Conservation (phyloP, 2,797 vertebrate species). For the Pteronotus mesoamericanus region DNA sequence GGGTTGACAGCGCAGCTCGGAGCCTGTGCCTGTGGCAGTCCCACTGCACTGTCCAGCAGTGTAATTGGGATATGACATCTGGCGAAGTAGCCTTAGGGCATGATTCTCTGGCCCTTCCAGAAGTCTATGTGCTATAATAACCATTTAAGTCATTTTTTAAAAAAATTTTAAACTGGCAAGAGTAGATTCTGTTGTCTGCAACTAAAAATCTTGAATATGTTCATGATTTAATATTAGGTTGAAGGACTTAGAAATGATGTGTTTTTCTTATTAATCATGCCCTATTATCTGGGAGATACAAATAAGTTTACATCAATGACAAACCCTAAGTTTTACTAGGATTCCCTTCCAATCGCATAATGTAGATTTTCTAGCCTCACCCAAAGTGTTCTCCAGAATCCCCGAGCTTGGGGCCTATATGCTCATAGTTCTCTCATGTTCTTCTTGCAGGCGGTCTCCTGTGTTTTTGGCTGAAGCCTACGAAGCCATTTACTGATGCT, state of each 20-base stretch:
- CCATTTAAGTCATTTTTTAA: not conserved
- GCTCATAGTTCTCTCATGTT: not conserved
- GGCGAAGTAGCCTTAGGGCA: not conserved
- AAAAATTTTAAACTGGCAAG: not conserved
- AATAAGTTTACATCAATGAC: not conserved
- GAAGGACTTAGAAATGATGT: conserved; percentile 11
- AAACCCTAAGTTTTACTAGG: not conserved
- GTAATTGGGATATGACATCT: not conserved
- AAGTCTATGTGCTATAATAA: not conserved
- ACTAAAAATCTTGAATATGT: not conserved
- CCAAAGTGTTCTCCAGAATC: not conserved
- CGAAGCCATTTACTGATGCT: not conserved
- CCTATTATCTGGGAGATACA: not conserved
- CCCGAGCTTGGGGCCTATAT: not conserved
- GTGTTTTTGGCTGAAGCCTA: not conserved
- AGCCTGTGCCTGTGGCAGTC: too few species aligned
- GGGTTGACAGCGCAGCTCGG: not conserved
- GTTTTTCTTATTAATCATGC: not conserved
- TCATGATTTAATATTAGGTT: not conserved
- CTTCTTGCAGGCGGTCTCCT: not conserved
- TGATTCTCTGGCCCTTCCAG: not conserved
- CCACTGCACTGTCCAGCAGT: not conserved
- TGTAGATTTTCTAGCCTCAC: not conserved
- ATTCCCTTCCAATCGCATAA: not conserved
- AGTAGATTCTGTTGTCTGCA: conserved; percentile 3